Percentiles rank a stretch among this genome's conserved stretches.
phyloP scores from a whole-genome alignment of 2,797 vertebrate species.

The Neosalanx taihuensis region DNA sequence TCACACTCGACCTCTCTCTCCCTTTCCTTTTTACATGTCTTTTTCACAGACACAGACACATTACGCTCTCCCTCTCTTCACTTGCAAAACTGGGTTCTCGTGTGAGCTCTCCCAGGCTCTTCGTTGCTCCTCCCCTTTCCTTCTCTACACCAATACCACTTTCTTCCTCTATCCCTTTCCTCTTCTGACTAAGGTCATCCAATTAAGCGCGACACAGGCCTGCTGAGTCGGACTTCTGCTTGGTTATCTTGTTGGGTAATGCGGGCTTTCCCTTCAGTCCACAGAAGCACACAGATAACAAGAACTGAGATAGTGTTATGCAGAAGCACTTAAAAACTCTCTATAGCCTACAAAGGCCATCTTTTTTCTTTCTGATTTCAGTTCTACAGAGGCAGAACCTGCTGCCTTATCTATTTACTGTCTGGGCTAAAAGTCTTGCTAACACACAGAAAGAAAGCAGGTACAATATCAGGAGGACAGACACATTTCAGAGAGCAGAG shows the following conservation, averaged over 20 bases:
- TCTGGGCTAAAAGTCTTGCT: too few relatives aligned
- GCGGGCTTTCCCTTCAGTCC: background rate
- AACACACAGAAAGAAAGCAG: too few relatives aligned
- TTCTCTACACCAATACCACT: background rate
- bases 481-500: too few relatives aligned
- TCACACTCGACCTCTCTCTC: slow-evolving; percentile 9
- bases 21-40: slow-evolving; percentile 1
- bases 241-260: background rate
- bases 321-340: background rate
- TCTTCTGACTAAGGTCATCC: background rate
- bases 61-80: background rate
- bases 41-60: background rate
- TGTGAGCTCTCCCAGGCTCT: too few relatives aligned
- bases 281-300: background rate
- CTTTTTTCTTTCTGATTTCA: too few relatives aligned
- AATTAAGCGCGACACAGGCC: background rate
- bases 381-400: too few relatives aligned
- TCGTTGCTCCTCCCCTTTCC: background rate
- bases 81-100: background rate
- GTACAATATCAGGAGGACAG: too few relatives aligned
- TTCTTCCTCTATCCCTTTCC: background rate
- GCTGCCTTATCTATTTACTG: too few relatives aligned
- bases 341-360: too few relatives aligned
- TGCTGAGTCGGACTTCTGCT: background rate
- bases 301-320: too few relatives aligned